Evolutionary conservation across 1,140 invertebrate genomes (phyloP).

Genomic region (Forficula auricularia): DNA sequence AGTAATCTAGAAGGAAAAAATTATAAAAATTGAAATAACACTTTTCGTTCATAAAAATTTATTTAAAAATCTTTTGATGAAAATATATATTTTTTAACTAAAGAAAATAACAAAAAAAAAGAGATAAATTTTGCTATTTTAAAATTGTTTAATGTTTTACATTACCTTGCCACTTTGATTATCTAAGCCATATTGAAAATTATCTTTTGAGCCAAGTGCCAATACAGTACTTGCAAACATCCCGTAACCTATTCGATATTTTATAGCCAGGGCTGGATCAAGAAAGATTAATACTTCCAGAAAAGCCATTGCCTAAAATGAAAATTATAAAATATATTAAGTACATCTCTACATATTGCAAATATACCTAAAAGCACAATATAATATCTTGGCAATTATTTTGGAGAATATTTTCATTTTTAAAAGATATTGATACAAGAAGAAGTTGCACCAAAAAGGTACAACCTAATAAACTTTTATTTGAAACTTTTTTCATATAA

Average conservation of each 20-base stretch:
- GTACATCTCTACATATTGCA: too few species aligned
- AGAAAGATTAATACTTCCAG: constrained; percentile 42
- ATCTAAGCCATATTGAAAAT: constrained; percentile 37
- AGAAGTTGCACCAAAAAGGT: too few species aligned
- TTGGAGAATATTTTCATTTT: too few species aligned
- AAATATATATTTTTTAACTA: too few species aligned
- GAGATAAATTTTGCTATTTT: constrained; percentile 19
- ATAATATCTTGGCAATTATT: too few species aligned
- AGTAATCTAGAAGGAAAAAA: constrained; percentile 26
- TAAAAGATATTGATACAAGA: too few species aligned
- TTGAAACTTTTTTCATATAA: too few species aligned
- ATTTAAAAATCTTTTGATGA: background rate
- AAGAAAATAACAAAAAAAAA: too few species aligned
- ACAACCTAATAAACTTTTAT: too few species aligned
- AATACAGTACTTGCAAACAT: constrained; percentile 36
- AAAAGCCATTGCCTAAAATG: constrained; percentile 28
- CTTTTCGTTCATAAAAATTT: background rate
- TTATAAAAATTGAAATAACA: constrained; percentile 3
- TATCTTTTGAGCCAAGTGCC: constrained; percentile 36
- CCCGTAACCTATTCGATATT: constrained; percentile 38
- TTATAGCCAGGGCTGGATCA: constrained; percentile 45
- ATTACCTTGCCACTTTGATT: constrained; percentile 32
- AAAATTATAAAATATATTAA: too few species aligned
- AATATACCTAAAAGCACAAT: too few species aligned
- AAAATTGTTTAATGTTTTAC: too few species aligned